Evolutionary conservation across 1,140 invertebrate genomes (phyloP).

Genomic region (Leptinotarsa undecemlineata): DNA sequence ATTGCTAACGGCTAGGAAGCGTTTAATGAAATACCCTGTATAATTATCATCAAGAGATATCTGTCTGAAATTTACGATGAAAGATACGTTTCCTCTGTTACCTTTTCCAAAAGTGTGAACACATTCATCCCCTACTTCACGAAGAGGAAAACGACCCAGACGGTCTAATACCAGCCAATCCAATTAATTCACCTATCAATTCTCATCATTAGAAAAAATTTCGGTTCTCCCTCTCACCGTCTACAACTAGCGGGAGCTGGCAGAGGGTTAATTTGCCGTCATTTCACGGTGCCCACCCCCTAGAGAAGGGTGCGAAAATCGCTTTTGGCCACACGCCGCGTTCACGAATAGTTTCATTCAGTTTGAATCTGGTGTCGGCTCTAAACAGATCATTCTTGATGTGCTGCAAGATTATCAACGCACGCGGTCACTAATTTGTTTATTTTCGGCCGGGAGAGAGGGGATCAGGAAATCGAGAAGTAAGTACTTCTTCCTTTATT

Average conservation of each 20-base stretch:
- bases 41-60: too few relatives aligned
- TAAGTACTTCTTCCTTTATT: neutral
- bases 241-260: neutral
- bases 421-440: constrained; percentile 9
- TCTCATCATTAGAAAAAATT: too few relatives aligned
- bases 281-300: constrained; percentile 14
- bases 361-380: constrained; percentile 15
- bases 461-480: constrained; percentile 7
- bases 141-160: too few relatives aligned
- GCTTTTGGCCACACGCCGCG: constrained; percentile 10
- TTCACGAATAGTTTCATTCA: constrained; percentile 9
- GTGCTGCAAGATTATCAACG: neutral
- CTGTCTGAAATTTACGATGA: too few relatives aligned
- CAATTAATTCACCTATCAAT: too few relatives aligned
- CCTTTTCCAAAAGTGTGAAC: too few relatives aligned
- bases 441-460: neutral
- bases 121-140: too few relatives aligned
- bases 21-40: too few relatives aligned
- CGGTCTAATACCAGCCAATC: too few relatives aligned
- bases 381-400: constrained; percentile 7
- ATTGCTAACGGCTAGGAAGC: too few relatives aligned
- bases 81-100: too few relatives aligned
- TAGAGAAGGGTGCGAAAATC: constrained; percentile 2
- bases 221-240: too few relatives aligned
- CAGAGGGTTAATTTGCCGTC: constrained; percentile 13